A percentile compares a stretch with the other conserved stretches of the same genome.
Evolutionary conservation across 2,888 invertebrate species (phyloP).

Genomic region (Cistogaster globosa): DNA sequence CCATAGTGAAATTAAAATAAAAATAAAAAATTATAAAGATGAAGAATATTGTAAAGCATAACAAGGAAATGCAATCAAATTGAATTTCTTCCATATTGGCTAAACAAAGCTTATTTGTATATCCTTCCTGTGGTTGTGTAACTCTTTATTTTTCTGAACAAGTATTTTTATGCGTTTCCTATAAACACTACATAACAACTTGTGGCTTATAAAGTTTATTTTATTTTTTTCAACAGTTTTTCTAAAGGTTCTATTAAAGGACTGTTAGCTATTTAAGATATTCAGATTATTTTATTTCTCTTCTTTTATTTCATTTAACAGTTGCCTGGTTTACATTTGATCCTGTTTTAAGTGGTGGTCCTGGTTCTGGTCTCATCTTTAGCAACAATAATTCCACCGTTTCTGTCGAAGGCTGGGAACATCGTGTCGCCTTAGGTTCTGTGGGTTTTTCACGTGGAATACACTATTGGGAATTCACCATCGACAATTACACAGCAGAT

Average conservation of each 20-base stretch:
- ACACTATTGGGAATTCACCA: slow-evolving; percentile 97
- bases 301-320: slow-evolving; percentile 79
- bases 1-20: background rate
- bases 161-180: slow-evolving; percentile 19
- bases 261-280: slow-evolving; percentile 2
- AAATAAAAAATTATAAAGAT: background rate
- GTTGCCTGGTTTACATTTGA: slow-evolving; percentile 98
- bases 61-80: slow-evolving; percentile 69
- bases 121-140: slow-evolving; percentile 22
- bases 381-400: slow-evolving; percentile 93
- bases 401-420: slow-evolving; percentile 96
- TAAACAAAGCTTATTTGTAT: slow-evolving; percentile 61
- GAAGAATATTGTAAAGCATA: slow-evolving; percentile 46
- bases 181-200: slow-evolving; percentile 26
- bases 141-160: slow-evolving; percentile 4
- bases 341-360: slow-evolving; percentile 88
- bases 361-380: slow-evolving; percentile 91
- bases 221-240: slow-evolving; percentile 3
- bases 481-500: slow-evolving; percentile 97
- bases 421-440: slow-evolving; percentile 95
- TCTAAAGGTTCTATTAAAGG: slow-evolving; percentile 8
- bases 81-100: slow-evolving; percentile 66
- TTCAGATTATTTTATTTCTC: slow-evolving; percentile 41
- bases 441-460: slow-evolving; percentile 97
- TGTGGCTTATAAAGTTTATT: slow-evolving; percentile 51